These are phyloP conservation scores for Helicolenus hilgendorfi DNA, from an alignment of 2,797 vertebrate genomes.

Conservation along the genomic window DNA sequence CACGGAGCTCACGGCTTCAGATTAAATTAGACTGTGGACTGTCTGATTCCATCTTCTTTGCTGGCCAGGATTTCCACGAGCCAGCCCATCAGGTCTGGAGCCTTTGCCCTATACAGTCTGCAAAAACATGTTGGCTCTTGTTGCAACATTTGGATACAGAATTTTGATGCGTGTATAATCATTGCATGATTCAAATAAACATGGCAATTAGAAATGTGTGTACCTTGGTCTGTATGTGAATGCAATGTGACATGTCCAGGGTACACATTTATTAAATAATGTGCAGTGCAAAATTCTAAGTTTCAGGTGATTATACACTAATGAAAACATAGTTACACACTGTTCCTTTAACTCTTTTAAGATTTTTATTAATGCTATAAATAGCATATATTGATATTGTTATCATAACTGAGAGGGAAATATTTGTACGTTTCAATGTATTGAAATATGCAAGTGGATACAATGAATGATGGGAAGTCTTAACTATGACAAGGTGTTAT, in stretches of 20 bases:
- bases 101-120: background rate
- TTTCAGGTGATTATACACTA: too few species aligned
- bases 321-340: too few species aligned
- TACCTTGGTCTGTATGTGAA: background rate
- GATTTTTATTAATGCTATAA: too few species aligned
- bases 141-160: background rate
- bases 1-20: slow-evolving; percentile 67
- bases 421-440: background rate
- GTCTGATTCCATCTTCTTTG: slow-evolving; percentile 76
- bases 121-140: background rate
- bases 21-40: slow-evolving; percentile 83
- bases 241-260: background rate
- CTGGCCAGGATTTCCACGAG: slow-evolving; percentile 65
- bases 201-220: background rate
- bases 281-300: background rate
- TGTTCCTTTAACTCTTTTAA: too few species aligned
- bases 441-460: too few species aligned
- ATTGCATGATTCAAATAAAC: slow-evolving; percentile 7
- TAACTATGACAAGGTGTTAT: too few species aligned
- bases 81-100: slow-evolving; percentile 37
- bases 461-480: too few species aligned
- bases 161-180: background rate
- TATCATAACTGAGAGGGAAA: background rate
- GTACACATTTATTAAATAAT: background rate
- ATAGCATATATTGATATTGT: background rate